Percentiles rank a stretch among this genome's conserved stretches.
phyloP scores from a whole-genome alignment of 1,140 invertebrate species.

The Aphidius gifuensis region DNA sequence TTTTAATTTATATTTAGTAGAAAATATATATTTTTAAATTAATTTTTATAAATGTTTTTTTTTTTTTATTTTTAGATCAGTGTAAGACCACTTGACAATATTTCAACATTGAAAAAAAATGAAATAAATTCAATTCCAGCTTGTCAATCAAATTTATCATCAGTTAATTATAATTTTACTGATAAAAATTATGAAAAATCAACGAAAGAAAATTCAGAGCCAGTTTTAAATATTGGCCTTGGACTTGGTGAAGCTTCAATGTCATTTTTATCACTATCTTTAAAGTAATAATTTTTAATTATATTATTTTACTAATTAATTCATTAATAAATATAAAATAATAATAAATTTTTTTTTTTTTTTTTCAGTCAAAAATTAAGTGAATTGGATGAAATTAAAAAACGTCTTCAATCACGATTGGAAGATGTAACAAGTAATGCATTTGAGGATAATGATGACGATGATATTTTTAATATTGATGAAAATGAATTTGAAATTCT shows the following conservation, averaged over 20 bases:
- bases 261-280: slow-evolving; percentile 45
- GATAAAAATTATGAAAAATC: slow-evolving; percentile 23
- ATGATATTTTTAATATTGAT: slow-evolving; percentile 53
- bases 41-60: slow-evolving; percentile 12
- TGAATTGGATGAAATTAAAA: slow-evolving; percentile 63
- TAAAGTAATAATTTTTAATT: slow-evolving; percentile 36
- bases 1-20: slow-evolving; percentile 4
- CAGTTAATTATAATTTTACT: neutral
- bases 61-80: slow-evolving; percentile 44
- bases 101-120: slow-evolving; percentile 35
- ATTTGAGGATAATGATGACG: slow-evolving; percentile 55
- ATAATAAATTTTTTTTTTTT: slow-evolving; percentile 42
- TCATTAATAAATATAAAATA: neutral
- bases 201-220: slow-evolving; percentile 17
- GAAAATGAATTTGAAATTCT: slow-evolving; percentile 27
- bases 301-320: slow-evolving; percentile 15
- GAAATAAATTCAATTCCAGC: slow-evolving; percentile 13
- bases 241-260: slow-evolving; percentile 43
- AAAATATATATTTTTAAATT: slow-evolving; percentile 26
- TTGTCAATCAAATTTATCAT: slow-evolving; percentile 26
- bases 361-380: slow-evolving; percentile 54
- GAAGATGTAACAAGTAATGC: slow-evolving; percentile 59
- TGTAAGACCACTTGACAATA: slow-evolving; percentile 55
- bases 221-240: slow-evolving; percentile 29
- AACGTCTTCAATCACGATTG: slow-evolving; percentile 57